Percentiles rank a stretch among this genome's conserved stretches.
Evolutionary conservation across 2,113 vertebrate species (phyloP).

Genomic region (Tursiops truncatus): DNA sequence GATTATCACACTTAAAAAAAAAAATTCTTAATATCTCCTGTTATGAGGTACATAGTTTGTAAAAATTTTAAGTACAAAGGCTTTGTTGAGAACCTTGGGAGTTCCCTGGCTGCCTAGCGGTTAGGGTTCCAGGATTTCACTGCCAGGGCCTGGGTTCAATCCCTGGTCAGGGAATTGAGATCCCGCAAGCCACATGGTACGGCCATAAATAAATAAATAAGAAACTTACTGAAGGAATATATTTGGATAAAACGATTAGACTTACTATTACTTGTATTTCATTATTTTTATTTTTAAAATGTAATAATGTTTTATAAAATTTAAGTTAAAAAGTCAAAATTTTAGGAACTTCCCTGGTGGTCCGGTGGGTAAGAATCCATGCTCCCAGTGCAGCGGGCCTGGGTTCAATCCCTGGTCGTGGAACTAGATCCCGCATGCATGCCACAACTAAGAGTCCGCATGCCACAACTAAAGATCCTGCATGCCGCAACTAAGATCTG

Average conservation of each 20-base stretch:
- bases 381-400: too few relatives aligned
- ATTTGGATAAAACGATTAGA: background rate
- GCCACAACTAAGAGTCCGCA: too few relatives aligned
- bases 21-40: background rate
- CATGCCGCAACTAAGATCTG: too few relatives aligned
- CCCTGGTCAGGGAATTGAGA: background rate
- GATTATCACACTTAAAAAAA: background rate
- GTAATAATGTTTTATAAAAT: background rate
- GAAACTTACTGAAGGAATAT: background rate
- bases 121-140: background rate
- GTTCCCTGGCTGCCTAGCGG: background rate
- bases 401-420: too few relatives aligned
- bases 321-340: background rate
- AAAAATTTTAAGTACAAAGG: background rate
- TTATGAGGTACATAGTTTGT: background rate
- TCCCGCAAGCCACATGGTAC: fast-evolving
- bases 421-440: too few relatives aligned
- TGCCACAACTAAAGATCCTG: too few relatives aligned
- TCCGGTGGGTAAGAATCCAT: too few relatives aligned
- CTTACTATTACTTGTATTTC: background rate
- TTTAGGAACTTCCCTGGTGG: background rate
- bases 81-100: background rate
- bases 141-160: background rate
- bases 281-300: conserved; percentile 10
- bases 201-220: background rate